Conservation (phyloP, 2,888 invertebrate genomes). For the Rugalucina vietnamica region DNA sequence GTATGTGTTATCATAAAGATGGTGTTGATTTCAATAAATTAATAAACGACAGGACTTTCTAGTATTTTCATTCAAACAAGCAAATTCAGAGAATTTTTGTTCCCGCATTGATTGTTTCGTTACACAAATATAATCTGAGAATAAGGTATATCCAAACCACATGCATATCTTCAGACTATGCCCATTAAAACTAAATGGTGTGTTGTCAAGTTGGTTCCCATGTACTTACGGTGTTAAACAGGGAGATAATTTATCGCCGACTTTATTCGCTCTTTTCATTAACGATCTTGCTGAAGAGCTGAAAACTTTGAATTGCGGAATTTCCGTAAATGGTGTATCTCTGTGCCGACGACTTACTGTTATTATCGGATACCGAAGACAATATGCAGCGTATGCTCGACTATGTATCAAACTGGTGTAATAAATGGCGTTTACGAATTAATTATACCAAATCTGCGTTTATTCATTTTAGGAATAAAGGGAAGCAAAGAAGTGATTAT, state of each 20-base stretch:
- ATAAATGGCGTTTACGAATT: neutral
- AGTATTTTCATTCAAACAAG: too few species aligned
- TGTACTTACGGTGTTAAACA: constrained; percentile 8
- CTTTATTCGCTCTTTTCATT: constrained; percentile 14
- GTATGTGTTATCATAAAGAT: too few species aligned
- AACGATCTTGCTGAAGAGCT: neutral
- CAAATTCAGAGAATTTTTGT: too few species aligned
- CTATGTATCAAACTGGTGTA: neutral
- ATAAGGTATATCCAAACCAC: too few species aligned
- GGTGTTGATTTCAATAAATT: too few species aligned
- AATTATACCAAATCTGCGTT: neutral
- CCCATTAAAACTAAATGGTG: neutral
- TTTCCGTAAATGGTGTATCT: neutral
- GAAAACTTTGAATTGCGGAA: neutral
- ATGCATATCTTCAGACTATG: too few species aligned
- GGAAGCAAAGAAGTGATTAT: neutral
- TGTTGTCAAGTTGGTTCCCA: constrained; percentile 3
- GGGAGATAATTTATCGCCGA: constrained; percentile 23
- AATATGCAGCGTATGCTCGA: neutral
- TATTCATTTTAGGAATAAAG: neutral
- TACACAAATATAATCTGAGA: too few species aligned
- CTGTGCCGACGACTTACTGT: constrained; percentile 1
- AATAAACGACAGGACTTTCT: too few species aligned
- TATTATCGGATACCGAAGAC: neutral
- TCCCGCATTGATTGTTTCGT: too few species aligned